Conservation (phyloP, 1,140 invertebrate species). For the Camponotus floridanus region DNA sequence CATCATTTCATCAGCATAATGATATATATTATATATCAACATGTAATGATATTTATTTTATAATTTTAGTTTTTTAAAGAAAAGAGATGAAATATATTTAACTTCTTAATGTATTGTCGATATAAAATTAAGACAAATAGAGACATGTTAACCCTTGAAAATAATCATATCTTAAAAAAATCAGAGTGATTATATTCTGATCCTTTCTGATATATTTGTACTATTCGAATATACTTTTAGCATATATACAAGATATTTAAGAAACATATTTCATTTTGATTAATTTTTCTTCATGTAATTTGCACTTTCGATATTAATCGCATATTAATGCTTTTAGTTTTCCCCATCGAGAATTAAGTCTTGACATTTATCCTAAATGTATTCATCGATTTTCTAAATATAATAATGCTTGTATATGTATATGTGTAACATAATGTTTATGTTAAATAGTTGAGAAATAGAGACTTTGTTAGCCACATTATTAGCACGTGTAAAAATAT, state of each 20-base stretch:
- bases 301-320: not conserved
- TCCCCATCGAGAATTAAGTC: slow-evolving; percentile 17
- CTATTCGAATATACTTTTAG: not conserved
- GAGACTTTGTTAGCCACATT: not conserved
- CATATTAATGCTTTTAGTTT: not conserved
- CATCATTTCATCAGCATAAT: no score
- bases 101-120: no score
- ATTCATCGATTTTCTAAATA: slow-evolving; percentile 55
- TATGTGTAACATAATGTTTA: slow-evolving; percentile 40
- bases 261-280: not conserved
- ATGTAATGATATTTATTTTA: no score
- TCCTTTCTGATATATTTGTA: no score
- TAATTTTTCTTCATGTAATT: not conserved
- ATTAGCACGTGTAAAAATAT: slow-evolving; percentile 21
- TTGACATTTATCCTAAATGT: slow-evolving; percentile 58
- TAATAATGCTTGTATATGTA: not conserved
- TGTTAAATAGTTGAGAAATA: slow-evolving; percentile 24
- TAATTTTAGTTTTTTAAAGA: no score
- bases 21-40: no score
- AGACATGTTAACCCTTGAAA: no score
- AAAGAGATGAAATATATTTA: no score
- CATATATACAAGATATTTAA: not conserved
- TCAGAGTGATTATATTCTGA: no score
- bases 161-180: no score
- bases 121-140: no score